Evolutionary conservation across 2,113 vertebrate species (phyloP).

Genomic region (Rafetus swinhoei): DNA sequence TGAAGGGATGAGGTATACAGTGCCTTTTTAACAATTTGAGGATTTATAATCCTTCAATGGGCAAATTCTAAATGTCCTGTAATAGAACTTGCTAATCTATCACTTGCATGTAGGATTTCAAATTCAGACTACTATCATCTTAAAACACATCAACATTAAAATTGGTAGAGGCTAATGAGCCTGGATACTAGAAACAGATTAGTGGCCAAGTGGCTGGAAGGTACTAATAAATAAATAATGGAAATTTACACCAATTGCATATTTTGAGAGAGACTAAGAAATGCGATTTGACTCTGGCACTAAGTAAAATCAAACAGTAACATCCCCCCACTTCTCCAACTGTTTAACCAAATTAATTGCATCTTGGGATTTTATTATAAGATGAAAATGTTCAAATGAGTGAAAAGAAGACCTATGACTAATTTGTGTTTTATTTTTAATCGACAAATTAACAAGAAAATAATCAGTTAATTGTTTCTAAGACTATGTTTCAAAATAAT

Average conservation of each 20-base stretch:
- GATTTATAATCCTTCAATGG: conserved; percentile 56
- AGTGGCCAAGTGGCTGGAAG: conserved; percentile 32
- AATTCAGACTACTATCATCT: conserved; percentile 39
- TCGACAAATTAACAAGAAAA: neutral
- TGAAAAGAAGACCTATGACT: neutral
- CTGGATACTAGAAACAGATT: neutral
- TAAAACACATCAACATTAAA: neutral
- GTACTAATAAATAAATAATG: conserved; percentile 64
- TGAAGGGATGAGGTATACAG: neutral
- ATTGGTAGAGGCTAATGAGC: neutral
- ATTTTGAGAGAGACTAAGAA: conserved; percentile 54
- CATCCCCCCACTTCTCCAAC: neutral
- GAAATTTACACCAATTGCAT: conserved; percentile 34
- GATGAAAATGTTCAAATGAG: neutral
- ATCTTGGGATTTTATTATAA: neutral
- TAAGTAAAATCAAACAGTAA: conserved; percentile 16
- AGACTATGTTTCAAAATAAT: neutral
- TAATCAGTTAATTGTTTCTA: neutral
- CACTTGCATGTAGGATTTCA: conserved; percentile 43
- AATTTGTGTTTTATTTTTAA: neutral
- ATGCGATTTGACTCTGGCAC: conserved; percentile 35
- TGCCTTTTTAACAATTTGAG: neutral
- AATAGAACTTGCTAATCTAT: conserved; percentile 59
- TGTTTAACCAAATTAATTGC: neutral
- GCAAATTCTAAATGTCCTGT: conserved; percentile 56